Percentiles rank a stretch among this genome's conserved stretches.
These are phyloP conservation scores for Xestoiulus laeticollis DNA, from an alignment of 2,888 invertebrate species.

Conservation along the genomic window DNA sequence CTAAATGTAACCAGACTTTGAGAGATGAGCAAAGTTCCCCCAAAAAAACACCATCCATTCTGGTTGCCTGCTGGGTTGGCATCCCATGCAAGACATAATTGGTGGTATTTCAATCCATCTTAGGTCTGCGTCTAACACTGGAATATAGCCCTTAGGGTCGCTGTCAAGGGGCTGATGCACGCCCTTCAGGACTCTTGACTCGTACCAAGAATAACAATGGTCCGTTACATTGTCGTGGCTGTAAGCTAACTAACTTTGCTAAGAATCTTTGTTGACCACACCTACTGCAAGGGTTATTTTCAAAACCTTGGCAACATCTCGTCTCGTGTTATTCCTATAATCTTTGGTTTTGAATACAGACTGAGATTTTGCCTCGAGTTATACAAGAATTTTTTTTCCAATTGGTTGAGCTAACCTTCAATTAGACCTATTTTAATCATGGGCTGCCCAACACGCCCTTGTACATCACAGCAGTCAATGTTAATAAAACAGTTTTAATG, in stretches of 20 bases:
- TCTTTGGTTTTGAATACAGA: neutral
- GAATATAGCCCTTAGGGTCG: neutral
- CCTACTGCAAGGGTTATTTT: neutral
- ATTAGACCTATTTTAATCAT: neutral
- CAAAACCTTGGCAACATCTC: neutral
- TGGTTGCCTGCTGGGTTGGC: slow-evolving; percentile 18
- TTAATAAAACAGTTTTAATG: neutral
- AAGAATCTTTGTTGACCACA: neutral
- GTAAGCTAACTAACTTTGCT: neutral
- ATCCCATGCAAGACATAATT: neutral
- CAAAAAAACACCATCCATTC: neutral
- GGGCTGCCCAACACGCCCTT: neutral
- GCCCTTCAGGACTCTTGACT: neutral
- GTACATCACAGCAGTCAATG: neutral
- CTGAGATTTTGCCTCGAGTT: neutral
- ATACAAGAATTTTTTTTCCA: neutral
- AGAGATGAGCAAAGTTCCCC: neutral
- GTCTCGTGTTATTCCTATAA: neutral
- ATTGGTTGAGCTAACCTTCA: neutral
- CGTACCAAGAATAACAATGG: neutral
- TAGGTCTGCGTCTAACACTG: neutral
- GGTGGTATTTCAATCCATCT: slow-evolving; percentile 3
- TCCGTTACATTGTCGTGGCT: neutral
- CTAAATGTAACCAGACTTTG: neutral
- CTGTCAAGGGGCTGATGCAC: neutral